Conservation (phyloP, 2,113 vertebrate genomes). For the Meleagris gallopavo region DNA sequence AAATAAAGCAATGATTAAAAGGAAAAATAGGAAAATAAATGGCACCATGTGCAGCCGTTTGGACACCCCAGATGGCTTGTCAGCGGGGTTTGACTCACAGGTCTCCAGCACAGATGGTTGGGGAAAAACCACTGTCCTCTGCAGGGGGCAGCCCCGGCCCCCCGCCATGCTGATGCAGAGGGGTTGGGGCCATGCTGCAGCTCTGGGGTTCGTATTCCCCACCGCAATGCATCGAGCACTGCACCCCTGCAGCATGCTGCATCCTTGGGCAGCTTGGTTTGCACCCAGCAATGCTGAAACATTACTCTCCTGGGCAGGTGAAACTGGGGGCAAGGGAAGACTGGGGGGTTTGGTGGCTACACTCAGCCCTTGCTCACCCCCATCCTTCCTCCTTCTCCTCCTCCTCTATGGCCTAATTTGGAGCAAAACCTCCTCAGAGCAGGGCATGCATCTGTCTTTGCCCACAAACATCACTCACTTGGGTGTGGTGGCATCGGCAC, state of each 20-base stretch:
- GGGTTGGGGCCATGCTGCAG: not conserved
- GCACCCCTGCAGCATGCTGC: accelerated
- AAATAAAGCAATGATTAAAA: conserved; percentile 68
- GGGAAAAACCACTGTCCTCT: not conserved
- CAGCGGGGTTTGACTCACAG: conserved; percentile 61
- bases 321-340: not conserved
- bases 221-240: accelerated
- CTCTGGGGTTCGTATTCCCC: accelerated
- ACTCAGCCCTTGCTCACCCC: accelerated
- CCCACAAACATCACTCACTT: not conserved
- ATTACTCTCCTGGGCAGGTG: no score
- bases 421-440: not conserved
- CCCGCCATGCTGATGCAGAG: accelerated
- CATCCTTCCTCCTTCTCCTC: not conserved
- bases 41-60: conserved; percentile 51
- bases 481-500: not conserved
- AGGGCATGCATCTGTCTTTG: conserved; percentile 15
- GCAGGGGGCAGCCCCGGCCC: not conserved
- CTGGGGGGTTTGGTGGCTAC: accelerated
- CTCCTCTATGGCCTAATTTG: conserved; percentile 3
- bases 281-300: not conserved
- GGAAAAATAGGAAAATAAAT: conserved; percentile 67
- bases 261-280: not conserved
- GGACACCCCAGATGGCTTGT: conserved; percentile 67
- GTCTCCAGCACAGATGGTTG: conserved; percentile 65